phyloP scores from a whole-genome alignment of 2,797 vertebrate species.

The Furcifer pardalis region DNA sequence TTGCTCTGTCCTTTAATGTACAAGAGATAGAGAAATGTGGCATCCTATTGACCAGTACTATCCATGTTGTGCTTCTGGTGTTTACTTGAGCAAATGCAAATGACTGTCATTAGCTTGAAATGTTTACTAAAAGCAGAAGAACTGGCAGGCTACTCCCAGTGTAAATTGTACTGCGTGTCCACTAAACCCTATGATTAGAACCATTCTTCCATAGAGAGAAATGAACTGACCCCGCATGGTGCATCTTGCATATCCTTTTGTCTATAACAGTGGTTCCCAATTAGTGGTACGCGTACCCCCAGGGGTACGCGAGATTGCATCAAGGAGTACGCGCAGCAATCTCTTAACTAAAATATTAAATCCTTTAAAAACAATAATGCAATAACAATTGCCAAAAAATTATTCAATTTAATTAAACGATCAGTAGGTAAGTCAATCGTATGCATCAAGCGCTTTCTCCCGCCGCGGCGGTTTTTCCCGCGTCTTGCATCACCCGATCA shows the following conservation, averaged over 20 bases:
- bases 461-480: too few species aligned
- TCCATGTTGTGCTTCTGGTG: slow-evolving; percentile 1
- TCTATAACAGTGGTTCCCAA: too few species aligned
- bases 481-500: too few species aligned
- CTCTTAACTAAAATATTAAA: too few species aligned
- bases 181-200: slow-evolving; percentile 32
- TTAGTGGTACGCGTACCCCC: too few species aligned
- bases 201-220: slow-evolving; percentile 31
- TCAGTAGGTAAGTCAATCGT: too few species aligned
- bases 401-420: too few species aligned
- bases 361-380: too few species aligned
- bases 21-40: not conserved
- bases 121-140: slow-evolving; percentile 35
- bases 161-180: slow-evolving; percentile 26
- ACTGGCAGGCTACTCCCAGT: slow-evolving; percentile 20
- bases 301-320: too few species aligned
- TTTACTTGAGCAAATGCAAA: slow-evolving; percentile 45
- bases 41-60: not conserved
- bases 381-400: too few species aligned
- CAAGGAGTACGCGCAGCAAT: too few species aligned
- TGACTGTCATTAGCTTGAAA: slow-evolving; percentile 21
- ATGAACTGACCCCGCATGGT: slow-evolving; percentile 7
- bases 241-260: not conserved
- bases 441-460: too few species aligned
- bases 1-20: not conserved